Percentiles rank a stretch among this genome's conserved stretches.
Conservation (phyloP, 2,797 vertebrate species). For the Enteromius unitaeniatus region DNA sequence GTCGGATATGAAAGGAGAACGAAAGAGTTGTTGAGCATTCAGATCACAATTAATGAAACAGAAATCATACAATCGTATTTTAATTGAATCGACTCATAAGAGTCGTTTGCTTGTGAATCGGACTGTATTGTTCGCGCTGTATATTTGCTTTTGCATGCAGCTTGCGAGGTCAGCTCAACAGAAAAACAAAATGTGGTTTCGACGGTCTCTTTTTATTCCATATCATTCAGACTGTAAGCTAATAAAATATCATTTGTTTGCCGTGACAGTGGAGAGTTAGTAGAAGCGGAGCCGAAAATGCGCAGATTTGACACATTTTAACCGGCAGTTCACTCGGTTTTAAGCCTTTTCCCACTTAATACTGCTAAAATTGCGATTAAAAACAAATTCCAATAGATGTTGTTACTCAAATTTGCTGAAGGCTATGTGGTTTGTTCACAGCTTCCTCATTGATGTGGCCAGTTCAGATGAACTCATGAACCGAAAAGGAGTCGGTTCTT, state of each 20-base stretch:
- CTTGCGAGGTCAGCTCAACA: not conserved
- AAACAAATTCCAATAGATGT: not conserved
- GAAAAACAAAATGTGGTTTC: not conserved
- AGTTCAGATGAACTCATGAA: not conserved
- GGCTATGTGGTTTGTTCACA: not conserved
- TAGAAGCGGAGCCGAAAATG: not conserved
- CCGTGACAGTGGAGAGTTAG: not conserved
- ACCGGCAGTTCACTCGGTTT: not conserved
- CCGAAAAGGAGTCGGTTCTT: not conserved
- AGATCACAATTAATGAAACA: not conserved
- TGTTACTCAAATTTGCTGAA: not conserved
- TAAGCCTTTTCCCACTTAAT: not conserved
- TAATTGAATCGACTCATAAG: not conserved
- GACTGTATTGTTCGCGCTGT: not conserved
- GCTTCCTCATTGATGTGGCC: not conserved
- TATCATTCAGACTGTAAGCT: not conserved
- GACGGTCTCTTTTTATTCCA: not conserved
- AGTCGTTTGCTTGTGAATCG: not conserved
- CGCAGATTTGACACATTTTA: not conserved
- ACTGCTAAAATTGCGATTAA: not conserved
- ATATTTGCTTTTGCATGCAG: not conserved
- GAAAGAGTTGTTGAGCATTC: not conserved
- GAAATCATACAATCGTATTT: not conserved
- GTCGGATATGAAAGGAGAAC: not conserved
- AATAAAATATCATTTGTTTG: not conserved